phyloP scores from a whole-genome alignment of 2,113 vertebrate genomes.

The Tupaia tana region DNA sequence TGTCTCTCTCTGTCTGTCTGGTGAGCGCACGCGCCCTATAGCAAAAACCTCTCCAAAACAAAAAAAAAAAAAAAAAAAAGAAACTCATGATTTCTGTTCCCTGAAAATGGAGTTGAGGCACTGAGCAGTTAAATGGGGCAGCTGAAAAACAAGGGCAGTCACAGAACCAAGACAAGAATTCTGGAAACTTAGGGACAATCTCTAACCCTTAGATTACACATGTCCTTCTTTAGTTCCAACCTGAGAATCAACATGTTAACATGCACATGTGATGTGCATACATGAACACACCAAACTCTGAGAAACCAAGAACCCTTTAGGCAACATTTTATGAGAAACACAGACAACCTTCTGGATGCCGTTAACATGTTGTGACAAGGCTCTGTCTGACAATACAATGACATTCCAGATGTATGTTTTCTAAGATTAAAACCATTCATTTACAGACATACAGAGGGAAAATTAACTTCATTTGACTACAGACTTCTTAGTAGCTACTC shows the following conservation, averaged over 20 bases:
- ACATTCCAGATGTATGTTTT: conserved; percentile 62
- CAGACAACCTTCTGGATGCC: conserved; percentile 41
- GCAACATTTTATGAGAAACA: background rate
- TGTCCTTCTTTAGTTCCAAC: background rate
- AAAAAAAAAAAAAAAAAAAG: background rate
- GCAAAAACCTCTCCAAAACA: too few species aligned
- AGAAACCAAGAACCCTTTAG: background rate
- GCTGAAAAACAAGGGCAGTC: background rate
- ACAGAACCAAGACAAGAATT: background rate
- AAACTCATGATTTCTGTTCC: background rate
- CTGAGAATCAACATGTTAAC: background rate
- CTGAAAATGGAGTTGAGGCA: background rate
- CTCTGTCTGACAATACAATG: conserved; percentile 39
- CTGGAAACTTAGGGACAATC: background rate
- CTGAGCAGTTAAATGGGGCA: background rate
- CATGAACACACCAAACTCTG: background rate
- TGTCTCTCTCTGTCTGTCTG: too few species aligned
- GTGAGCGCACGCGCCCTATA: too few species aligned
- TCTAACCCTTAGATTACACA: rapidly evolving
- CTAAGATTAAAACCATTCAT: conserved; percentile 61
- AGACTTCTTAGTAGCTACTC: conserved; percentile 10
- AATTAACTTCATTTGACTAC: background rate
- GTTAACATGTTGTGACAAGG: background rate
- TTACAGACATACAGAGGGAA: conserved; percentile 60
- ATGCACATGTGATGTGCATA: rapidly evolving